Evolutionary conservation across 2,113 vertebrate genomes (phyloP).

Genomic region (Actinemys pallida): DNA sequence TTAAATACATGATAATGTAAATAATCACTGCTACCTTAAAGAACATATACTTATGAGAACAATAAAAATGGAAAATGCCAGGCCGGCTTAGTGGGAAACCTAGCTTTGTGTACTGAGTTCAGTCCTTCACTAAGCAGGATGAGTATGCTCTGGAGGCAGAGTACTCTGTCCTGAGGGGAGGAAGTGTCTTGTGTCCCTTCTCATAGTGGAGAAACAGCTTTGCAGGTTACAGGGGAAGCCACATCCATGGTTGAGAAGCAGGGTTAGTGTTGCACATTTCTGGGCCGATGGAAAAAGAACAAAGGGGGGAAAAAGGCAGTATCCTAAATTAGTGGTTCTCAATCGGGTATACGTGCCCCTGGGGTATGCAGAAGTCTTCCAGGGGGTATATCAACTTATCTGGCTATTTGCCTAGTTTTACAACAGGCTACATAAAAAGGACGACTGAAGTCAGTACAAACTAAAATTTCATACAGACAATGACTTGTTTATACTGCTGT

Average conservation of each 20-base stretch:
- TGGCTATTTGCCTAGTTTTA: no score
- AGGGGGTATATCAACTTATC: no score
- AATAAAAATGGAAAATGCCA: not conserved
- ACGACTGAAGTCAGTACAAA: no score
- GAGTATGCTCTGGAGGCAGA: constrained; percentile 32
- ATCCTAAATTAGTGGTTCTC: not conserved
- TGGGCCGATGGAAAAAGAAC: constrained; percentile 48
- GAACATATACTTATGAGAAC: not conserved
- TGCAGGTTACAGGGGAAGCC: constrained; percentile 23
- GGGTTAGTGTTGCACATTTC: not conserved
- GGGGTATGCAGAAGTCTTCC: no score
- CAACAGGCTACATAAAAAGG: no score
- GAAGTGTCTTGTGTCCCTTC: constrained; percentile 39
- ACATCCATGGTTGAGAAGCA: constrained; percentile 35
- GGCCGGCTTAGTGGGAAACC: constrained; percentile 4
- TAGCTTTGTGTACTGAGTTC: constrained; percentile 46
- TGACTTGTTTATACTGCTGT: no score
- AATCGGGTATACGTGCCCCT: no score
- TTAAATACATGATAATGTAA: not conserved
- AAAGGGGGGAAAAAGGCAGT: not conserved
- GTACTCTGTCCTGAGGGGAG: constrained; percentile 36
- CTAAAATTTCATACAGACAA: no score
- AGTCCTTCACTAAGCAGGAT: constrained; percentile 38
- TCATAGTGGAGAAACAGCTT: constrained; percentile 41
- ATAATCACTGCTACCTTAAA: constrained; percentile 9